Conservation (phyloP, 2,113 vertebrate genomes). For the Coregonus clupeaformis region DNA sequence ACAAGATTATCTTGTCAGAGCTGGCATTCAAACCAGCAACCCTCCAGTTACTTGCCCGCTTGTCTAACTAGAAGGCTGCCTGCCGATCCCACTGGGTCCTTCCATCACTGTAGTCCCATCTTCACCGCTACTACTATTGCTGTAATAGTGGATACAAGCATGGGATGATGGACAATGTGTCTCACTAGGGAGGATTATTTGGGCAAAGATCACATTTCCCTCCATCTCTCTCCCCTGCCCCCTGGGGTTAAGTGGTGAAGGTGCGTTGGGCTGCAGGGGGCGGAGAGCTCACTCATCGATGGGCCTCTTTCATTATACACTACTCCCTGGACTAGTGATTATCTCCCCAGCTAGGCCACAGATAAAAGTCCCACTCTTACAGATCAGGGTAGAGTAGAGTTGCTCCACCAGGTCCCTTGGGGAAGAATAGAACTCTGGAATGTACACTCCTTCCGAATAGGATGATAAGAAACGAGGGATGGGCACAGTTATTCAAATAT, state of each 20-base stretch:
- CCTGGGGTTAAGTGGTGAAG: neutral
- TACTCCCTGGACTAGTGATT: neutral
- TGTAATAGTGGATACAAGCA: conserved; percentile 24
- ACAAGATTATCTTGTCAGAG: too few relatives aligned
- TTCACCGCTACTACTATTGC: conserved; percentile 7
- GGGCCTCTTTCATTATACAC: conserved; percentile 15
- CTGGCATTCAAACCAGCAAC: too few relatives aligned
- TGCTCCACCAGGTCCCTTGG: neutral
- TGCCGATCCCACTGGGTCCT: too few relatives aligned
- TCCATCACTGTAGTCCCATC: neutral
- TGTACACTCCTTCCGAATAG: neutral
- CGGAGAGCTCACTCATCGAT: conserved; percentile 21
- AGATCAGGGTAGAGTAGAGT: conserved; percentile 9
- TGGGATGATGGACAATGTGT: conserved; percentile 10
- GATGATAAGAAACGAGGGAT: neutral
- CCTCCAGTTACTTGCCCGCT: too few relatives aligned
- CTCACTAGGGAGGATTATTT: conserved; percentile 26
- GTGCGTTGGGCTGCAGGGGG: neutral
- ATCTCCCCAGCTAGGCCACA: conserved; percentile 15
- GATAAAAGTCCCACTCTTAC: conserved; percentile 20
- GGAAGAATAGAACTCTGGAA: neutral
- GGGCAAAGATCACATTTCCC: neutral
- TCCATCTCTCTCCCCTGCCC: neutral
- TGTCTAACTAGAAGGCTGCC: too few relatives aligned
- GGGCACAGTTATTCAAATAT: too few relatives aligned